These are phyloP conservation scores for Trachelus troglodyta DNA, from an alignment of 2,888 invertebrate species.

Conservation along the genomic window DNA sequence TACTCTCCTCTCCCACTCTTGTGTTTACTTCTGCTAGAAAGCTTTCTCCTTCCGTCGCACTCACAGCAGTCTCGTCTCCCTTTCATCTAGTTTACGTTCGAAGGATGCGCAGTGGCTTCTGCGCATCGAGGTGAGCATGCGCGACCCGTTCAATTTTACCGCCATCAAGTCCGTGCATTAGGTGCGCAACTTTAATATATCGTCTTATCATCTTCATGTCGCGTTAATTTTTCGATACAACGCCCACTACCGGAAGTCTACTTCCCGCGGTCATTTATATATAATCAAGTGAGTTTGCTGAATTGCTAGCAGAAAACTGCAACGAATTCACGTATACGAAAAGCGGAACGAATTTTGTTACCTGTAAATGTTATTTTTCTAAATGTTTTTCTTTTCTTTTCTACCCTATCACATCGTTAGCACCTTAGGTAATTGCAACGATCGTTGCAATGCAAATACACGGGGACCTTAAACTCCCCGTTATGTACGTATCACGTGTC, in stretches of 20 bases:
- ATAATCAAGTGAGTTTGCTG: constrained; percentile 14
- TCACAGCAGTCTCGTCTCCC: not conserved
- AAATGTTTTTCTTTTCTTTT: not conserved
- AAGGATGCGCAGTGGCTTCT: not conserved
- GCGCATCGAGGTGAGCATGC: not conserved
- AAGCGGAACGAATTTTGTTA: not conserved
- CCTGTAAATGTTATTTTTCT: not conserved
- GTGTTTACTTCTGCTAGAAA: not conserved
- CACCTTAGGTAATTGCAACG: not conserved
- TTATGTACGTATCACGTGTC: not conserved
- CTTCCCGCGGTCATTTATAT: constrained; percentile 47
- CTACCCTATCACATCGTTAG: not conserved
- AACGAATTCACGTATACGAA: not conserved
- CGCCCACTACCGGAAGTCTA: constrained; percentile 53
- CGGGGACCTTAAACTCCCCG: not conserved
- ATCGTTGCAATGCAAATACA: not conserved
- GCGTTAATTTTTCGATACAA: constrained; percentile 51
- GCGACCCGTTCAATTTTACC: not conserved
- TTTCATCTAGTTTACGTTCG: not conserved
- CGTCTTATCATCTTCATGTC: constrained; percentile 12
- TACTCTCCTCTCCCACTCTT: not conserved
- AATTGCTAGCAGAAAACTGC: not conserved
- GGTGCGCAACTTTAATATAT: constrained; percentile 12
- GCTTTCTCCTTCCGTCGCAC: not conserved
- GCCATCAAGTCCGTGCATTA: not conserved